Base-by-base conservation (phyloP, 2,797 vertebrate genomes). In the Trachurus trachurus region DNA sequence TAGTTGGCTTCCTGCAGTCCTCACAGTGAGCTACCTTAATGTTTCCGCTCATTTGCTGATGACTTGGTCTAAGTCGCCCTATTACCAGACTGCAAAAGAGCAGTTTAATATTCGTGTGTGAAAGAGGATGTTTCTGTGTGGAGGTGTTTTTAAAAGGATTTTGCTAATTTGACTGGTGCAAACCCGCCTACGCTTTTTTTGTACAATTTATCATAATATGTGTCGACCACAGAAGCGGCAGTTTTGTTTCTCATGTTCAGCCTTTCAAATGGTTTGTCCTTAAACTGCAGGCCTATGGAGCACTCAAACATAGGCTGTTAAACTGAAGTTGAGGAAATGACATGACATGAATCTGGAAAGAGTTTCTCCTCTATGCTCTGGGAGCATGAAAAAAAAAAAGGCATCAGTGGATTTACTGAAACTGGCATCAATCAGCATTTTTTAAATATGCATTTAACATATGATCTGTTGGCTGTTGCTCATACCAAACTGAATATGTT, bases 401-500 rank as follows among this genome's bases (percentile, higher is more conserved):
- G 17, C 49, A 75, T 44, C 40, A 21, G 39, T 69, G 57, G 37
- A 79, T 78, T 79, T 19, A 67, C 56, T 76, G 47, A 76, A 72
- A 42, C 21, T 68, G 56, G 58, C 71, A 79, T 74, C 75, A 82
- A 74, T 85, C 64, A 75, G 76, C 75, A 70, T 73, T 76, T 72
- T 74, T 74, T 17, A 71, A 84, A 80, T 73, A 86, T 82, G 83
- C 66, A 61, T 83, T 80, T 49, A 67, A 77, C 74, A 79, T 77
- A 71, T 68, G 78, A 86, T 84, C 49, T 21, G 61, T 58, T 70
- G 59, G 78, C 64, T 47, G 69, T 40, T 74, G 62, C 76, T 64
- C 22, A 70, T 16, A 72, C 71, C 76, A 84, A 83, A 74, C 79
- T 52, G 70, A 85, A 81, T 76, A 76, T 47, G 63, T 67, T 56